Evolutionary conservation across 2,797 vertebrate genomes (phyloP).

Genomic region (Pangasius macronema): DNA sequence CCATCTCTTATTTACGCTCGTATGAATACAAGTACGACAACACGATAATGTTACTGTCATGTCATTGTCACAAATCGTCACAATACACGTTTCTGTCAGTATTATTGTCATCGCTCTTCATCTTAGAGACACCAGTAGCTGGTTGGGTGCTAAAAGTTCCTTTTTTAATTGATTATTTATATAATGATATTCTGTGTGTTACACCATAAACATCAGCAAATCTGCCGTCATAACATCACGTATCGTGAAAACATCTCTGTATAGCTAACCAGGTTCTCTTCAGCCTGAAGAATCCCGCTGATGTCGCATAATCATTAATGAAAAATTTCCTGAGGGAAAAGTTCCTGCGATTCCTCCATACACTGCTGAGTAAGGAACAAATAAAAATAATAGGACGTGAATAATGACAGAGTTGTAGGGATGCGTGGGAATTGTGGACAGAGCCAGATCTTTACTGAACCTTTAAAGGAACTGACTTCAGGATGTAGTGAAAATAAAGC

Average conservation of each 20-base stretch:
- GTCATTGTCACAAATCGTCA: background rate
- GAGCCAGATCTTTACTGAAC: background rate
- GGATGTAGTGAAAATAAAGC: background rate
- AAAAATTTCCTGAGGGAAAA: background rate
- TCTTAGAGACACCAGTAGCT: background rate
- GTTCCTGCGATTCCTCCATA: background rate
- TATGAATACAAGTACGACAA: background rate
- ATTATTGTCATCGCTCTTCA: background rate
- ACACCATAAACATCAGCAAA: background rate
- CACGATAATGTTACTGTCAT: background rate
- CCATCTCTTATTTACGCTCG: background rate
- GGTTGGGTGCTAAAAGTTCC: background rate
- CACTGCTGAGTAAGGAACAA: background rate
- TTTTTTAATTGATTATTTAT: background rate
- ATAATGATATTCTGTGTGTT: background rate
- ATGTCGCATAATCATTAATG: background rate
- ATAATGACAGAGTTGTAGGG: background rate
- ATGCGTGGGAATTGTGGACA: background rate
- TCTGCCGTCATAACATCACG: background rate
- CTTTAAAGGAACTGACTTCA: background rate
- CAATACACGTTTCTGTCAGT: background rate
- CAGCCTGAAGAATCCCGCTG: background rate
- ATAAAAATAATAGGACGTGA: background rate
- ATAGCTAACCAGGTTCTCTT: background rate
- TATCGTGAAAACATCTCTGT: background rate